Evolutionary conservation across 2,113 vertebrate genomes (phyloP), one percentile per base, ranked within the genome.

Genomic region (Lutjanus erythropterus): DNA sequence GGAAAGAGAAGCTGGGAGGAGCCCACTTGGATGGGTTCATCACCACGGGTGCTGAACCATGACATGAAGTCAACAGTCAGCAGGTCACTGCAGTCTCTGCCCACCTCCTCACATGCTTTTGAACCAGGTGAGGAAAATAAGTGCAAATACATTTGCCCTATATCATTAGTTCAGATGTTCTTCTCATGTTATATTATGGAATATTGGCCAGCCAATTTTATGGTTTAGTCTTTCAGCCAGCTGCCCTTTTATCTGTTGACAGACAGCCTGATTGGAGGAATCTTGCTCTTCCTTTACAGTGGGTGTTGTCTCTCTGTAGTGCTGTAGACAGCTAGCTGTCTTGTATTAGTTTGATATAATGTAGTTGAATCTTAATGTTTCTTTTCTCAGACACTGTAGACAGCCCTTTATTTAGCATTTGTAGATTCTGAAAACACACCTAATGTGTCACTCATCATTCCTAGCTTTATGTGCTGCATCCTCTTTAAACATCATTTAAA

Each of bases 1-100:
- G 97, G 97, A 52, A 96, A 97, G 84, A 96, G 97, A 80, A 99
- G 98, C 92, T 99, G 98, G 98, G 97, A 99, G 85, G 98, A 99
- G 85, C 98, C 98, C 0, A 96, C 94, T 76, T 99, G 97, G 97
- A 93, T 99, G 94, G 98, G 98, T 1, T 97, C 97, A 0, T 97
- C 97, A 0, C 97, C 97, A 0, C 94, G 97, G 19, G 88, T 98
- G 3, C 90, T 99, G 71, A 97, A 86, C 91, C 96, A 89, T 29
- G 96, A 98, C 82, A 97, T 99, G 97, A 99, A 98, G 94, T 93
- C 94, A 1, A 97, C 93, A 25, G 83, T 98, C 56, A 99, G 98
- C 91, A 95, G 97, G 46, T 99, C 98, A 1, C 93, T 99, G 29
- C 98, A 99, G 93, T 96, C 96, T 33, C 96, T 99, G 49, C 97